Conservation (phyloP, 1,140 invertebrate species). For the Zaprionus kolodkinae region DNA sequence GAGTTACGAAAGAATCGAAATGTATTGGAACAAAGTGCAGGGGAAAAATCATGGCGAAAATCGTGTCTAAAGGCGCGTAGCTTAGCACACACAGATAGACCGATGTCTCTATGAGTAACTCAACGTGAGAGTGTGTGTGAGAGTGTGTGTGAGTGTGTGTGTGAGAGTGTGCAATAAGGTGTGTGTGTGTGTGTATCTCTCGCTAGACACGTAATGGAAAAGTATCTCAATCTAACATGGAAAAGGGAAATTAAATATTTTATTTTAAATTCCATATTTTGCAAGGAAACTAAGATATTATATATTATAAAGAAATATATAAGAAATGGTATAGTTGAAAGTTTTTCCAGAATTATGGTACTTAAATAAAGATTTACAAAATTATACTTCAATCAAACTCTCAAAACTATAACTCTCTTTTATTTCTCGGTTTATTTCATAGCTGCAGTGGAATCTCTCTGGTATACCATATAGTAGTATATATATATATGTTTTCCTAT, state of each 20-base stretch:
- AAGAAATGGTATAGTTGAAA: neutral
- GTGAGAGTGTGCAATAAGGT: neutral
- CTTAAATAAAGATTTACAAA: too few relatives aligned
- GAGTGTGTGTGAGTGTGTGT: neutral
- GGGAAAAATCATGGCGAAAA: constrained; percentile 56
- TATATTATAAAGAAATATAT: neutral
- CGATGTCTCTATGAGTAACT: constrained; percentile 2
- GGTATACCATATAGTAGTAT: neutral
- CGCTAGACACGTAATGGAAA: constrained; percentile 14
- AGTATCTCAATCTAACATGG: neutral
- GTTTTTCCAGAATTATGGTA: too few relatives aligned
- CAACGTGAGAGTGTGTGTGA: neutral
- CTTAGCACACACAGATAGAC: constrained; percentile 27
- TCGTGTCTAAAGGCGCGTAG: constrained; percentile 53
- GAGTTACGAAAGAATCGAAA: constrained; percentile 46
- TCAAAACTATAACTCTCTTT: neutral
- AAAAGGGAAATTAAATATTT: neutral
- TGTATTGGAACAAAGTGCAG: constrained; percentile 55
- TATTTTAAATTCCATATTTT: neutral
- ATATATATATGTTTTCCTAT: constrained; percentile 32
- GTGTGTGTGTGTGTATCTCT: constrained; percentile 4
- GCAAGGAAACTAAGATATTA: neutral
- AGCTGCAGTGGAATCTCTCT: neutral
- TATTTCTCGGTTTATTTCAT: neutral
- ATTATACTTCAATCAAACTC: neutral